Evolutionary conservation across 2,797 vertebrate species (phyloP), one percentile per base, ranked within the genome.

Genomic region (Poecilia wingei): DNA sequence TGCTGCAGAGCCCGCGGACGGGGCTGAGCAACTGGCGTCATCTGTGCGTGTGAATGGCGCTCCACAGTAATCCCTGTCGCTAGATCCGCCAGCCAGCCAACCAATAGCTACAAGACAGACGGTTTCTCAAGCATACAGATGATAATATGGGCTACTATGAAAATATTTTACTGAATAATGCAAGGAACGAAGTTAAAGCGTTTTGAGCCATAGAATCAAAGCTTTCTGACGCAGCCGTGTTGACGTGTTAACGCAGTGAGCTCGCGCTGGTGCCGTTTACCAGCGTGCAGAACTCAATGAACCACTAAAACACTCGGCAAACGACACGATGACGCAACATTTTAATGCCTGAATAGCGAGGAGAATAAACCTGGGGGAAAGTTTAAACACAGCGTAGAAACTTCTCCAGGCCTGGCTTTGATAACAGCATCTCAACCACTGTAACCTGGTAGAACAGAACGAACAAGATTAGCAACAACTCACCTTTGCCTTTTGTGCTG

Each of bases 401-500:
- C 41, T 31, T 61, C 6, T 41, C 3, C 39, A 31, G 74, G 41
- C 55, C 74, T 45, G 43, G 39, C 39, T 69, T 12, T 69, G 4
- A 43, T 69, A 12, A 25, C 72, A 41, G 20, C 39, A 59, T 12
- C 16, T 28, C 8, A 31, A 45, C 36, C 73, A 10, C 72, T 39
- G 72, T 22, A 18, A 39, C 18, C 45, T 49, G 13, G 31, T 2
- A 46, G 3, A 18, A 47, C 20, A 53, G 47, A 22, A 36, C 39
- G 20, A 73, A 47, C 12, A 25, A 41, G 72, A 69, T 43, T 53
- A 33, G 10, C 49, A 55, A 22, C 28, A 45, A 75, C 74, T 16
- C 74, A 75, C 74, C 74, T 75, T 57, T 75, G n/a, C 55, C 3
- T 61, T 75, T 75, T 9, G 31, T 6, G 55, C 4, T 28, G 20